Base-by-base conservation (phyloP, 2,113 vertebrate species). In the Etia nguti region DNA sequence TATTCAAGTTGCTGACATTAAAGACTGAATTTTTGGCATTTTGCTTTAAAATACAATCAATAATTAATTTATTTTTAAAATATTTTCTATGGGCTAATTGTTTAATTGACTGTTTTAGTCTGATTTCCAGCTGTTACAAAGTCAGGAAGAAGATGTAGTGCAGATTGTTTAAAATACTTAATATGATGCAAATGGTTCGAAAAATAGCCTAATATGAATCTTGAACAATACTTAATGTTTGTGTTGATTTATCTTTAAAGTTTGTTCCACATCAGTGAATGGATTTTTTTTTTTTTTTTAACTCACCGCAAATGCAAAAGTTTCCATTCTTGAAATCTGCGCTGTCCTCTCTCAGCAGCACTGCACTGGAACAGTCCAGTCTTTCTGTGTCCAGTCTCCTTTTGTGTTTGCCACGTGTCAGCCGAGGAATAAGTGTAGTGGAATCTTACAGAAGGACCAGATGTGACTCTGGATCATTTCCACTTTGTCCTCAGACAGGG, bases 391-490 rank as follows among this genome's bases (percentile, higher is more conserved):
- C n/a, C n/a, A n/a, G n/a, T n/a, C n/a, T 90, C 62, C 24, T 70
- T 43, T 34, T 87, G 82, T 88, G 79, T 86, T 46, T 96, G 96
- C 96, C 96, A 97, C 96, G 95, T 97, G 96, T 96, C 95, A 90
- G 70, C 94, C 34, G 26, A 92, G 84, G 93, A 22, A 0, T 75
- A 52, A 94, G 65, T 50, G 85, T 91, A 95, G 92, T 43, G 41
- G 46, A 89, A 73, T 65, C 94, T 95, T 93, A 92, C 89, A 81
- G 87, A 94, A 89, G 92, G 92, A 93, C 95, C 96, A 96, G 95
- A 96, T 97, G 96, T 52, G 79, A 94, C 87, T 85, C 80, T 86
- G 96, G 95, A 96, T 82, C 36, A 55, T 24, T 68, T 93, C 94
- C 95, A 93, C 88, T 70, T 73, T 70, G 83, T 89, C 81, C 80